These are phyloP conservation scores for Uloborus plumipes DNA, from an alignment of 2,888 invertebrate genomes.

Conservation along the genomic window DNA sequence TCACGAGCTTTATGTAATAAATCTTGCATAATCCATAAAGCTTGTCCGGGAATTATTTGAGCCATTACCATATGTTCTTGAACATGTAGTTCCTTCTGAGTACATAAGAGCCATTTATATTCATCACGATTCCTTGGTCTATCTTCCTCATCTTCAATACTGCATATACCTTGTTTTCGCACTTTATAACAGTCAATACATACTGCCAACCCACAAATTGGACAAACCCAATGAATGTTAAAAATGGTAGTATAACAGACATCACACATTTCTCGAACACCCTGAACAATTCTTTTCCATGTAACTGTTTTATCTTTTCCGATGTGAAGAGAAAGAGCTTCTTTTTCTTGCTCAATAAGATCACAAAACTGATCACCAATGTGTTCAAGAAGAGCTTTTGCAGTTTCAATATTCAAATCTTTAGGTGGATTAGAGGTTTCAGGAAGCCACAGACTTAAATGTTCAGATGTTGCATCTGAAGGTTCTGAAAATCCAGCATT, in stretches of 20 bases:
- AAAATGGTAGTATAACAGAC: constrained; percentile 97
- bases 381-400: constrained; percentile 83
- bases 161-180: constrained; percentile 76
- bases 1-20: constrained; percentile 83
- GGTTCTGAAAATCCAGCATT: constrained; percentile 96
- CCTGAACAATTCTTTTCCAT: constrained; percentile 97
- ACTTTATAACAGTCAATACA: constrained; percentile 97
- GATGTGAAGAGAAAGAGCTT: constrained; percentile 73
- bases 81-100: constrained; percentile 84
- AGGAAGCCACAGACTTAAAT: constrained; percentile 87
- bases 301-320: constrained; percentile 77
- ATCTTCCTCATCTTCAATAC: constrained; percentile 47
- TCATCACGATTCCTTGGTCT: constrained; percentile 78
- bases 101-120: constrained; percentile 89
- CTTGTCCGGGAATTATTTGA: constrained; percentile 90
- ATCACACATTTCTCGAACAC: constrained; percentile 97
- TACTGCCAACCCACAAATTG: constrained; percentile 95
- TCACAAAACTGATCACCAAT: constrained; percentile 97
- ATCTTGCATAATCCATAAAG: constrained; percentile 72
- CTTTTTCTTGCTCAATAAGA: constrained; percentile 89
- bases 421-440: constrained; percentile 77
- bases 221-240: constrained; percentile 98
- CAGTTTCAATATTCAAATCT: constrained; percentile 86
- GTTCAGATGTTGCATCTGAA: constrained; percentile 77
- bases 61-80: constrained; percentile 90